A percentile compares a stretch with the other conserved stretches of the same genome.
These are phyloP conservation scores for Hydractinia symbiolongicarpus DNA, from an alignment of 30 jellyfish, hydroid and myxozoan genomes.

Conservation along the genomic window DNA sequence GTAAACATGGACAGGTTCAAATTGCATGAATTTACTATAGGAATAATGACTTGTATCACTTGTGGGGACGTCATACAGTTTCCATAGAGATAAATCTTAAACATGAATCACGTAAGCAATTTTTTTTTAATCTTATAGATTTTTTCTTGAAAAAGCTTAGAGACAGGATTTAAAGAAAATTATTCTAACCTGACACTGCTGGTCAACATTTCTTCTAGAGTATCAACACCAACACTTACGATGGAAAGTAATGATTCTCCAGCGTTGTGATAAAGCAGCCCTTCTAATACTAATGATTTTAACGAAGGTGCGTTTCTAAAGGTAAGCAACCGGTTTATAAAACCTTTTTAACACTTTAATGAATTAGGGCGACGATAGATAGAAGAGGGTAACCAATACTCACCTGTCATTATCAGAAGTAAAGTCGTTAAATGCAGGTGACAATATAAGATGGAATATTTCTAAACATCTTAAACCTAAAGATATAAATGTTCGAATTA, in stretches of 20 bases:
- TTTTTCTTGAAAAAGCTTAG: too few species aligned
- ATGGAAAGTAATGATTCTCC: conserved; percentile 52
- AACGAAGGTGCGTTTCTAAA: conserved; percentile 20
- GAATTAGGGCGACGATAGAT: background rate
- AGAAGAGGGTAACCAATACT: background rate
- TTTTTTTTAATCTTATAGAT: too few species aligned
- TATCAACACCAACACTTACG: conserved; percentile 55
- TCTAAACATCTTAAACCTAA: conserved; percentile 25
- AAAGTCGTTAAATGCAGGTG: conserved; percentile 11
- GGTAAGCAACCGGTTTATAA: background rate
- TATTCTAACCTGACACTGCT: background rate
- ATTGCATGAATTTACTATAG: too few species aligned
- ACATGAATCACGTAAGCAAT: too few species aligned
- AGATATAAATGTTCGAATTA: background rate
- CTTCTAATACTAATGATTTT: conserved; percentile 22
- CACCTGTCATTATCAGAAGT: too few species aligned
- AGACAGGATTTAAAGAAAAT: too few species aligned
- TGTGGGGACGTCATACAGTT: too few species aligned
- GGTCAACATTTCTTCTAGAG: background rate
- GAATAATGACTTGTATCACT: too few species aligned
- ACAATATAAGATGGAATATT: conserved; percentile 23
- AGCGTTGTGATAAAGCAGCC: conserved; percentile 50
- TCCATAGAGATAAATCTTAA: too few species aligned
- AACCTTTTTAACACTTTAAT: background rate
- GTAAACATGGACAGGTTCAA: too few species aligned